Conservation (phyloP, 1,140 invertebrate species). For the Radopholus similis region DNA sequence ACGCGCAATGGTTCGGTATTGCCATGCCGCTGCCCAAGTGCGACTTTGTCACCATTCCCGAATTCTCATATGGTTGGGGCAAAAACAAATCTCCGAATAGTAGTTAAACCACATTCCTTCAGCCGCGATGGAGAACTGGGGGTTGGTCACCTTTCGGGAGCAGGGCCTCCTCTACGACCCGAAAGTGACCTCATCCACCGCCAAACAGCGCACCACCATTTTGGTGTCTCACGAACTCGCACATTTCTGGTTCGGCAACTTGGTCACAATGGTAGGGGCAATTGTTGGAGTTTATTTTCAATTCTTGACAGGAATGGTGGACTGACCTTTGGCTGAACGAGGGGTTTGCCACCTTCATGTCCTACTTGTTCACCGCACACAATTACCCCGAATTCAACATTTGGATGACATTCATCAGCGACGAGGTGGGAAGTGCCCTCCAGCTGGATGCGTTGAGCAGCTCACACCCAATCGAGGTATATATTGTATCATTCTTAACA, state of each 20-base stretch:
- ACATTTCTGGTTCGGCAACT: constrained; percentile 65
- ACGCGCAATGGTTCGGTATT: constrained; percentile 78
- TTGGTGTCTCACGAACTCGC: constrained; percentile 84
- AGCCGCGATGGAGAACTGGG: constrained; percentile 76
- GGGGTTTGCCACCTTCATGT: constrained; percentile 61
- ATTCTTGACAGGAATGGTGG: constrained; percentile 63
- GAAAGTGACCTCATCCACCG: constrained; percentile 65
- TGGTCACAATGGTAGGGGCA: constrained; percentile 52
- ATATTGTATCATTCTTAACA: neutral
- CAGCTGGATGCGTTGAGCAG: constrained; percentile 27
- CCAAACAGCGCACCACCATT: constrained; percentile 70
- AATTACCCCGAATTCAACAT: constrained; percentile 65
- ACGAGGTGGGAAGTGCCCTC: constrained; percentile 27
- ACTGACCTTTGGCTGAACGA: constrained; percentile 63
- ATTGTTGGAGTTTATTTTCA: neutral
- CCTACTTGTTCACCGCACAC: constrained; percentile 63
- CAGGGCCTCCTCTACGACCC: constrained; percentile 73
- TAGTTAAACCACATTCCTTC: too few relatives aligned
- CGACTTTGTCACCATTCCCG: constrained; percentile 58
- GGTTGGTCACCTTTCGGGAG: constrained; percentile 82
- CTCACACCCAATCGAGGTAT: constrained; percentile 46
- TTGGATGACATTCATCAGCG: constrained; percentile 71
- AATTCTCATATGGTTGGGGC: constrained; percentile 59
- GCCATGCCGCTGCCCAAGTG: constrained; percentile 70
- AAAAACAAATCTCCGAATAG: too few relatives aligned